Conservation (phyloP, 2,888 invertebrate species). For the Tortrix viridana region DNA sequence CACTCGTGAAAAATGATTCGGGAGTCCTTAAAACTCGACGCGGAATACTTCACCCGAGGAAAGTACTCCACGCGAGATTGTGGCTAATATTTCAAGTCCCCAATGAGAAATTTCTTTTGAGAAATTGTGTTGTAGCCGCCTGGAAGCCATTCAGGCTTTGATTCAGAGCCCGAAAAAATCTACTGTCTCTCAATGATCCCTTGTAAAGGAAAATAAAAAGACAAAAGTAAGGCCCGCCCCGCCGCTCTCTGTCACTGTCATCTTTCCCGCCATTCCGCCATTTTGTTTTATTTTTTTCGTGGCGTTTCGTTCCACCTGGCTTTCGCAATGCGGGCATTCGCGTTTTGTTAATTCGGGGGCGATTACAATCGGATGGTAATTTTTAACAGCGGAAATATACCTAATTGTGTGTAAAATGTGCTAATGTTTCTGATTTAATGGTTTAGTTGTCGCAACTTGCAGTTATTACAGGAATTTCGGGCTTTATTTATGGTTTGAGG, state of each 20-base stretch:
- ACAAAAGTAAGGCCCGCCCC: slow-evolving; percentile 24
- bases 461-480: slow-evolving; percentile 25
- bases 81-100: slow-evolving; percentile 36
- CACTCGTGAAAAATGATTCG: slow-evolving; percentile 20
- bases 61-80: slow-evolving; percentile 21
- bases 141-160: slow-evolving; percentile 30
- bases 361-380: slow-evolving; percentile 37
- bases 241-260: slow-evolving; percentile 39
- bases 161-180: slow-evolving; percentile 26
- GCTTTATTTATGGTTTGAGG: slow-evolving; percentile 21
- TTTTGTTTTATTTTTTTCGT: slow-evolving; percentile 33
- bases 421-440: slow-evolving; percentile 35
- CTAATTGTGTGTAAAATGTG: slow-evolving; percentile 37
- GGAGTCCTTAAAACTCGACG: slow-evolving; percentile 19
- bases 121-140: slow-evolving; percentile 11
- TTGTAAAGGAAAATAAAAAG: slow-evolving; percentile 18
- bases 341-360: slow-evolving; percentile 34
- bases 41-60: slow-evolving; percentile 23
- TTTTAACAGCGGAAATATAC: slow-evolving; percentile 25
- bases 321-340: slow-evolving; percentile 39
- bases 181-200: slow-evolving; percentile 27
- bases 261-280: slow-evolving; percentile 27
- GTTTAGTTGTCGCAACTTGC: slow-evolving; percentile 26
- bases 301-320: slow-evolving; percentile 36
- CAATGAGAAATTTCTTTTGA: slow-evolving; percentile 33